Percentiles rank a stretch among this genome's conserved stretches.
phyloP scores from a whole-genome alignment of 2,888 invertebrate genomes.

The Sarcophaga carnaria region DNA sequence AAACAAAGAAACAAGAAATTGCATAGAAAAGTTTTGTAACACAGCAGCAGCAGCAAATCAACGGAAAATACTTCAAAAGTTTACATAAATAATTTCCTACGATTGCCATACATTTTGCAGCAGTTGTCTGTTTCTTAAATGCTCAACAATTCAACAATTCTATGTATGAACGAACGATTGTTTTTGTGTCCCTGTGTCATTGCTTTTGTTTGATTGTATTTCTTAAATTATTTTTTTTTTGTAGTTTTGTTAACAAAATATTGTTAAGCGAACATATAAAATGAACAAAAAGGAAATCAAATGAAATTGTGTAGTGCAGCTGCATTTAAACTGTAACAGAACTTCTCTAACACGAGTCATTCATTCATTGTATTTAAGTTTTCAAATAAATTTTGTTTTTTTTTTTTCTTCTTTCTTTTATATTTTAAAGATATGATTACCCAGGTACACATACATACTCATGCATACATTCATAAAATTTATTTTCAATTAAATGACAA shows the following conservation, averaged over 20 bases:
- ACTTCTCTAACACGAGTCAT: conserved; percentile 69
- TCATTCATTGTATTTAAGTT: too few species aligned
- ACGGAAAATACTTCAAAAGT: neutral
- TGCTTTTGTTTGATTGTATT: neutral
- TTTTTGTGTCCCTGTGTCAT: neutral
- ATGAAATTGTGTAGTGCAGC: conserved; percentile 60
- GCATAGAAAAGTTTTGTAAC: neutral
- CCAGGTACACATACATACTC: neutral
- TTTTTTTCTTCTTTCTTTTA: conserved; percentile 10
- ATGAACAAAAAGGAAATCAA: conserved; percentile 1
- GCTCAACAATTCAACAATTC: too few species aligned
- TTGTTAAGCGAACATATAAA: neutral
- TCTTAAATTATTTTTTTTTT: neutral
- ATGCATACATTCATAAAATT: neutral
- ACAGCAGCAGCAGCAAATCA: neutral
- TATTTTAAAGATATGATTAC: neutral
- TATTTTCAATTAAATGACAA: conserved; percentile 23
- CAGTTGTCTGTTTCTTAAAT: too few species aligned
- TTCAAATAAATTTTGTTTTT: neutral
- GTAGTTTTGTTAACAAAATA: neutral
- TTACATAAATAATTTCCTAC: neutral
- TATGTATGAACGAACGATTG: too few species aligned
- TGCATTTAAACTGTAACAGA: conserved; percentile 59
- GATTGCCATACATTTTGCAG: too few species aligned
- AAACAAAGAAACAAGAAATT: too few species aligned